Evolutionary conservation across 2,888 invertebrate species (phyloP).

Genomic region (Ellobium chinense): DNA sequence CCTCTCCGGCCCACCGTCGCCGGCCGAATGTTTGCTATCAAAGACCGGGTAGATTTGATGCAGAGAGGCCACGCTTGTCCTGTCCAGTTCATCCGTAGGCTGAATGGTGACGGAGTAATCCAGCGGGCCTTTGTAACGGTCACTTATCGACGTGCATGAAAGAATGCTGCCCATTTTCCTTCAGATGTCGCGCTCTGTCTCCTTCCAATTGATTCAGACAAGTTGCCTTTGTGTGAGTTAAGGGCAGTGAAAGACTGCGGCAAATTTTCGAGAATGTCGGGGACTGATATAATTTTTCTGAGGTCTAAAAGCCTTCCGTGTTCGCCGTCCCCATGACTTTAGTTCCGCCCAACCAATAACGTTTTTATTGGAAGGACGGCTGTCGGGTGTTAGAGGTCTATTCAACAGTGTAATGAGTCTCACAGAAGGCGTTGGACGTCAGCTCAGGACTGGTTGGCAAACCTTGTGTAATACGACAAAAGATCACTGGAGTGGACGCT

Average conservation of each 20-base stretch:
- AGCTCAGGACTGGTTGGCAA: too few relatives aligned
- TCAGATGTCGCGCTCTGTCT: background rate
- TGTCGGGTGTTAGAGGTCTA: too few relatives aligned
- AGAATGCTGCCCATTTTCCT: conserved; percentile 18
- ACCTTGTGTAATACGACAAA: too few relatives aligned
- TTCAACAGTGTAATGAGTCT: too few relatives aligned
- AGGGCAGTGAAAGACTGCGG: too few relatives aligned
- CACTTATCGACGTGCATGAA: conserved; percentile 4
- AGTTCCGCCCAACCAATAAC: too few relatives aligned
- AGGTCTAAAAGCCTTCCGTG: background rate
- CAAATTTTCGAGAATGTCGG: too few relatives aligned
- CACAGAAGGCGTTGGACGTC: too few relatives aligned
- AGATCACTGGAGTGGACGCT: too few relatives aligned
- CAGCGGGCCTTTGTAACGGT: conserved; percentile 3
- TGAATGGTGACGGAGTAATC: conserved; percentile 22
- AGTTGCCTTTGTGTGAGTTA: too few relatives aligned
- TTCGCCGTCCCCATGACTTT: background rate
- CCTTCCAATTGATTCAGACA: background rate
- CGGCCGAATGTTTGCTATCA: background rate
- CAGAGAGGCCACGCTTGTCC: background rate
- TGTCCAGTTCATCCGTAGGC: background rate
- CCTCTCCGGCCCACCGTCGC: background rate
- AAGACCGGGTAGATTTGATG: background rate
- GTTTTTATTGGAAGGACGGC: too few relatives aligned
- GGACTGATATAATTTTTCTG: background rate